phyloP scores from a whole-genome alignment of 2,113 vertebrate genomes.

The Muntiacus reevesi region DNA sequence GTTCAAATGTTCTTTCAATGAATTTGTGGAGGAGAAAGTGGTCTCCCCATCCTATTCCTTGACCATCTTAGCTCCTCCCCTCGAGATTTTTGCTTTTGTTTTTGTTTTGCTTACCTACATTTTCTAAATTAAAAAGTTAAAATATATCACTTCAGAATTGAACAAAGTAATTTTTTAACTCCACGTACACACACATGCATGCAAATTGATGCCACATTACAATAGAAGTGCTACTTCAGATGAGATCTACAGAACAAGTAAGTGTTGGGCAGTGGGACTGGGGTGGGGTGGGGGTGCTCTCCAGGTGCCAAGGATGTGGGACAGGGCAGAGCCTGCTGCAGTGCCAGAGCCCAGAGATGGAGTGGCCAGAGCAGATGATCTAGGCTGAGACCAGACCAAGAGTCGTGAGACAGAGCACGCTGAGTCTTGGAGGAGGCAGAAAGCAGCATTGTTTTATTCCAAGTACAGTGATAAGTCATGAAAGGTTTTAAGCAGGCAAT shows the following conservation, averaged over 20 bases:
- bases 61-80: too few relatives aligned
- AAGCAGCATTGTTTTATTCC: neutral
- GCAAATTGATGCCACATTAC: neutral
- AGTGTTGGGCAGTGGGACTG: neutral
- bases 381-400: neutral
- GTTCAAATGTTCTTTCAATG: too few relatives aligned
- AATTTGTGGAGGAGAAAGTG: too few relatives aligned
- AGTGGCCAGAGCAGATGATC: rapidly evolving
- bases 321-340: neutral
- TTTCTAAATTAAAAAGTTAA: conserved; percentile 1
- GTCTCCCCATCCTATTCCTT: too few relatives aligned
- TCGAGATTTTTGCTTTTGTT: neutral
- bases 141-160: neutral
- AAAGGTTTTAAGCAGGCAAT: neutral
- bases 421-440: neutral
- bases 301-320: neutral
- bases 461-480: neutral
- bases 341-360: neutral
- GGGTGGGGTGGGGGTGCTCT: neutral
- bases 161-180: neutral
- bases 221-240: neutral
- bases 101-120: neutral
- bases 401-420: neutral
- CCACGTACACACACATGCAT: too few relatives aligned
- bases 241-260: neutral